Evolutionary conservation across 53 echinoderm and acorn worm species (phyloP), one percentile per base, ranked within the genome.

Genomic region (Pentamera pediparva): DNA sequence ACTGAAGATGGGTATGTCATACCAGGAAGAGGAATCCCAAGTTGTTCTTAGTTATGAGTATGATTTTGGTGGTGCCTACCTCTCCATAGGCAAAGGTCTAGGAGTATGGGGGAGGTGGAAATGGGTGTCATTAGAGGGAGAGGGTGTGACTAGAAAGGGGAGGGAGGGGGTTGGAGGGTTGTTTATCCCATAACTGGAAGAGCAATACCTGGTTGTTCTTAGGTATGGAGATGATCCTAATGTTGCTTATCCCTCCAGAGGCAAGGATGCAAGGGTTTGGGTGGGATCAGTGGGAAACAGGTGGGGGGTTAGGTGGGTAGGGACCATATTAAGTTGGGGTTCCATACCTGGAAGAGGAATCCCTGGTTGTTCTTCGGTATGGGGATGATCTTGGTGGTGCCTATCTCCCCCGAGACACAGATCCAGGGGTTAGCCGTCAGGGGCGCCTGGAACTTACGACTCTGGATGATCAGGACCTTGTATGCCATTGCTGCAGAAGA

Each of bases 401-500:
- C 74, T 22, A 98, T 73, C 76, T 91, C 98, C 8, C 98, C 98
- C 10, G 91, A 85, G 4, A 98, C 88, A 52, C 87, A 84, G 45
- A 98, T 83, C 87, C 92, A 98, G 43, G 91, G 78, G 32, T 98
- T 98, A 56, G 98, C 98, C 2, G 91, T 86, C 17, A 91, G 85
- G 4, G 89, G 76, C 3, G 98, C 88, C 81, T 98, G 91, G 78
- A 98, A 98, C 78, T 98, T 98, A 12, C 90, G 82, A 62, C 89
- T 98, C 53, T 86, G 86, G 33, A 89, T 85, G 26, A 98, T 89
- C 47, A 89, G 56, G 26, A 98, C 98, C 59, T 84, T 85, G 75
- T 98, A 98, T 17, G 89, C 61, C 30, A 98, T 82, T 38, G 75
- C 98, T 98, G 62, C 2, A 75, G 53, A 31, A 70, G 13, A 78